Evolutionary conservation across 2,797 vertebrate species (phyloP), one percentile per base, ranked within the genome.

Genomic region (Philypnodon macrostomus): DNA sequence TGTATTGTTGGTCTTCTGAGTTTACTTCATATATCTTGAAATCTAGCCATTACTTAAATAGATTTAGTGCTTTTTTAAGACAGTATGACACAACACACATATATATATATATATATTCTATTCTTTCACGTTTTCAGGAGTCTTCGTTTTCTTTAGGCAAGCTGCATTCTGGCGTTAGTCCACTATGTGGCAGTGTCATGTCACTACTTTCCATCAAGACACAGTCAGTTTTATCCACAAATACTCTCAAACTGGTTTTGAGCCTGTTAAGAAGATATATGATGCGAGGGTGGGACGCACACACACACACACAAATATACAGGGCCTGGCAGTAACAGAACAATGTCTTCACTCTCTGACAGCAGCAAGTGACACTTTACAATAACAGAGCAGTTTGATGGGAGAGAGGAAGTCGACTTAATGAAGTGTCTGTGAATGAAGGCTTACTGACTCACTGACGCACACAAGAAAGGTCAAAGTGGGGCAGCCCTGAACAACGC

Each of bases 111-210:
- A n/a, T n/a, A n/a, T n/a, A n/a, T n/a, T n/a, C n/a, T n/a, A n/a
- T n/a, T n/a, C n/a, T n/a, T n/a, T n/a, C n/a, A n/a, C n/a, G n/a
- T n/a, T n/a, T n/a, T n/a, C n/a, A n/a, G n/a, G n/a, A n/a, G n/a
- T n/a, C n/a, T n/a, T n/a, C n/a, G n/a, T n/a, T n/a, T n/a, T n/a
- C n/a, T n/a, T n/a, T n/a, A n/a, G n/a, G n/a, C 14, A 44, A 11
- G 50, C 37, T 86, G 80, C 74, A 84, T 77, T 86, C 78, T 84
- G 70, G 19, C 56, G 7, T 58, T 42, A 46, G 42, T 61, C 84
- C 87, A 86, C 84, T 75, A 66, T 84, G 87, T 48, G 87, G 83
- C 80, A 87, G 80, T 83, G 50, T 84, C 52, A 81, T 37, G 61
- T 76, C 80, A 83, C 51, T 27, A 49, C 68, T 68, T 30, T n/a